Evolutionary conservation across 2,113 vertebrate species (phyloP).

Genomic region (Canis aureus): DNA sequence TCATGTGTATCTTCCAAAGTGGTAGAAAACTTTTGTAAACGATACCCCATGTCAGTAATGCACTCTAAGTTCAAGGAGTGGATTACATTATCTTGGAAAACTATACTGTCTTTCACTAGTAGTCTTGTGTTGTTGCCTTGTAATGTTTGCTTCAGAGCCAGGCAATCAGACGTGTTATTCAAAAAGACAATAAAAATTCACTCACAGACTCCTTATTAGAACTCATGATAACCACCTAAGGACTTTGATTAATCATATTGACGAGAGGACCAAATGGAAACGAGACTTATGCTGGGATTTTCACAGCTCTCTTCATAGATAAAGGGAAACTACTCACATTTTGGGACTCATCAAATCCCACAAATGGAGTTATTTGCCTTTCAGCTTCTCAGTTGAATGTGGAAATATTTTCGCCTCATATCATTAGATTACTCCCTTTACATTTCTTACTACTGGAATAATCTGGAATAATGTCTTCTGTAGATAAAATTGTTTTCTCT

Average conservation of each 20-base stretch:
- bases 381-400: not conserved
- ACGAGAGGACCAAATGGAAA: conserved; percentile 22
- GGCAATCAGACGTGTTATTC: not conserved
- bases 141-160: not conserved
- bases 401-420: conserved; percentile 1
- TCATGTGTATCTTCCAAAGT: not conserved
- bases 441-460: not conserved
- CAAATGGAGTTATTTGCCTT: conserved; percentile 10
- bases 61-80: not conserved
- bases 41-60: not conserved
- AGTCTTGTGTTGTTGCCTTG: not conserved
- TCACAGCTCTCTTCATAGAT: not conserved
- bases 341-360: conserved; percentile 20
- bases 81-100: not conserved
- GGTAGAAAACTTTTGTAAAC: not conserved
- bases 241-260: conserved; percentile 16
- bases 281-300: not conserved
- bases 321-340: conserved; percentile 29
- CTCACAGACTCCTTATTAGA: not conserved
- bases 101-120: not conserved
- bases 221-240: not conserved
- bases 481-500: not conserved
- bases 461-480: not conserved
- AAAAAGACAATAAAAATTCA: not conserved
- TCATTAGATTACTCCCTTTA: not conserved